phyloP scores from a whole-genome alignment of 2,797 vertebrate species.

The Hydrocynus forskahlii region DNA sequence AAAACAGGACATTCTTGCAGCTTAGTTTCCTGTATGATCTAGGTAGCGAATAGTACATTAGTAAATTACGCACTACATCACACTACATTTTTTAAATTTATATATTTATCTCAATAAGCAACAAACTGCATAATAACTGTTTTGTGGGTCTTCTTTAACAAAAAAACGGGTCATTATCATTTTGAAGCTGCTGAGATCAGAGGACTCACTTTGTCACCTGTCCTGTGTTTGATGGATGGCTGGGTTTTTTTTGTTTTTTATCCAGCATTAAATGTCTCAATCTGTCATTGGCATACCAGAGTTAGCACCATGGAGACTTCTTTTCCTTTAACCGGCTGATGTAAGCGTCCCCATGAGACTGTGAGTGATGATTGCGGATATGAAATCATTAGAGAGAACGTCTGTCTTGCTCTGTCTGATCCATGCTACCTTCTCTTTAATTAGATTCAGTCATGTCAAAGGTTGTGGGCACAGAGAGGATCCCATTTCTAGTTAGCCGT shows the following conservation, averaged over 20 bases:
- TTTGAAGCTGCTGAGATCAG: slow-evolving; percentile 3
- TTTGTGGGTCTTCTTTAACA: neutral
- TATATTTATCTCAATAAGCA: neutral
- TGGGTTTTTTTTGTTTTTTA: slow-evolving; percentile 43
- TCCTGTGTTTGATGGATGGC: slow-evolving; percentile 31
- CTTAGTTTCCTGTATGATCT: too few relatives aligned
- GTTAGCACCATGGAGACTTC: slow-evolving; percentile 48
- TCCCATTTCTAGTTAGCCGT: slow-evolving; percentile 33
- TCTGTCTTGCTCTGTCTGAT: slow-evolving; percentile 56
- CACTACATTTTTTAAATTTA: too few relatives aligned
- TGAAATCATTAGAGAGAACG: slow-evolving; percentile 59
- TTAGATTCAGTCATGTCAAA: slow-evolving; percentile 45
- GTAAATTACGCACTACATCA: too few relatives aligned
- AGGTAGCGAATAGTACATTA: too few relatives aligned
- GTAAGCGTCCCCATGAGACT: slow-evolving; percentile 50
- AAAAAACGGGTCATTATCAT: neutral
- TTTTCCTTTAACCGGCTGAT: slow-evolving; percentile 47
- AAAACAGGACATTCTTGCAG: too few relatives aligned
- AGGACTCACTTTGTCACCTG: slow-evolving; percentile 38
- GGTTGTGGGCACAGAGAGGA: slow-evolving; percentile 41
- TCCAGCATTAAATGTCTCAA: slow-evolving; percentile 43
- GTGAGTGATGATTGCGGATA: slow-evolving; percentile 61
- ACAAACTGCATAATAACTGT: neutral
- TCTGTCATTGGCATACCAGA: slow-evolving; percentile 47
- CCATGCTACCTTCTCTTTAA: slow-evolving; percentile 40